Base-by-base conservation (phyloP, 1,140 invertebrate genomes). In the Neodiprion pinetum region DNA sequence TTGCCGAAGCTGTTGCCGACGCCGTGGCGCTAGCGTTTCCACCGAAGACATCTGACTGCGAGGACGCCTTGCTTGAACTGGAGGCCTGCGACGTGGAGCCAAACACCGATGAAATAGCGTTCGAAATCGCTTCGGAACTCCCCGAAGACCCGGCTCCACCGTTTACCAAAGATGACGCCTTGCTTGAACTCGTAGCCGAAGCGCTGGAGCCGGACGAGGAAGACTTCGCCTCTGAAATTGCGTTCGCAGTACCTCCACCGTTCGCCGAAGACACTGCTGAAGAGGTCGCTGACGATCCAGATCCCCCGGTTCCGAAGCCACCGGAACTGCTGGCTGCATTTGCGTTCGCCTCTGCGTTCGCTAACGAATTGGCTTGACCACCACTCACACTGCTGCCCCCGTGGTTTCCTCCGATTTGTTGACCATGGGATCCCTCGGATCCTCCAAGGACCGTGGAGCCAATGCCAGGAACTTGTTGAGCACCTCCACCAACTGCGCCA, bases 1-100 rank as follows among this genome's bases (percentile, higher is more conserved):
- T 14, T 23, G 73, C 73, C 9, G 49, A 21, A 0, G 78, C 78
- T 1, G 65, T 66, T 0, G 78, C 77, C 10, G 9, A 75, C 80
- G 61, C 78, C 73, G 48, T 73, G 71, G 9, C 76, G 71, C 23
- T 2, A 1, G 72, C 61, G 9, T 70, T 69, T 11, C 21, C 2
- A 1, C 28, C 75, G 21, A 70, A 70, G 12, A 48, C 69, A 14
- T 5, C n/a, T 17, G 75, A 66, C 28, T 67, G 11, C 9, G 53
- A 12, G 53, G 11, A 8, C 3, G 53, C 4, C 8, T 61, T 61
- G 53, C 53, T 61, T 12, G 53, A 61, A 61, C 11, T 17, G 11
- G 53, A 61, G 4, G 53, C 53, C n/a, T 61, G 53, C 9, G n/a
- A 9, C 11, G 11, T 61, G n/a, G 11, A 12, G 11, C 53, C 53